These are phyloP conservation scores for Cybosia mesomella DNA, from an alignment of 2,888 invertebrate species.

Conservation along the genomic window DNA sequence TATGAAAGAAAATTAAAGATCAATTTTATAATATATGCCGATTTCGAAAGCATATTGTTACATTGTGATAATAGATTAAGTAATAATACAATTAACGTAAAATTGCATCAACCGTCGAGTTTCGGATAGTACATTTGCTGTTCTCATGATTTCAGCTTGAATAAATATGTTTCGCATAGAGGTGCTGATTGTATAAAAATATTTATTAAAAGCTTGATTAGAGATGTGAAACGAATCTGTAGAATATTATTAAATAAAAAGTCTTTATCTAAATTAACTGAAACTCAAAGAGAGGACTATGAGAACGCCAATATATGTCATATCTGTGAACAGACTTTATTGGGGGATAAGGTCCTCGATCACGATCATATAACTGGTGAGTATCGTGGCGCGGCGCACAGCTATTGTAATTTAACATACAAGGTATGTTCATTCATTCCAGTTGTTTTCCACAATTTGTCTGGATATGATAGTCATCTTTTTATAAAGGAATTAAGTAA, in stretches of 20 bases:
- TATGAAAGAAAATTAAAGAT: no score
- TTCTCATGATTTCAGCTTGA: slow-evolving; percentile 30
- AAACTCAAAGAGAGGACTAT: neutral
- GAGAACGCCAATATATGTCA: slow-evolving; percentile 17
- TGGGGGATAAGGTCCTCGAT: slow-evolving; percentile 19
- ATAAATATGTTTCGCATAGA: slow-evolving; percentile 33
- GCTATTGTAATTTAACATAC: slow-evolving; percentile 35
- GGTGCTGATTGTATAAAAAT: slow-evolving; percentile 21
- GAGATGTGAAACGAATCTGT: slow-evolving; percentile 17
- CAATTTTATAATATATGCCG: no score
- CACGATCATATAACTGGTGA: slow-evolving; percentile 30
- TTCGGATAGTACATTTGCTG: slow-evolving; percentile 42
- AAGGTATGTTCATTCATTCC: slow-evolving; percentile 40
- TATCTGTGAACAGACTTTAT: slow-evolving; percentile 22
- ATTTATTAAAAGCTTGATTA: slow-evolving; percentile 20
- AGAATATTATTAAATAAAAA: slow-evolving; percentile 16
- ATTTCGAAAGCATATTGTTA: no score
- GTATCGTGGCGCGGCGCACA: slow-evolving; percentile 36
- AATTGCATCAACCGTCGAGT: slow-evolving; percentile 30
- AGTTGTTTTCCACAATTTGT: slow-evolving; percentile 37
- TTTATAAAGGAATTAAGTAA: slow-evolving; percentile 24
- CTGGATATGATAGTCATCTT: neutral
- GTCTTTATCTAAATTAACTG: slow-evolving; percentile 13
- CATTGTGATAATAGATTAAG: no score
- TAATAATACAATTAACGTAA: no score